A percentile compares a stretch with the other conserved stretches of the same genome.
Conservation (phyloP, 2,113 vertebrate genomes). For the Chinchilla lanigera region DNA sequence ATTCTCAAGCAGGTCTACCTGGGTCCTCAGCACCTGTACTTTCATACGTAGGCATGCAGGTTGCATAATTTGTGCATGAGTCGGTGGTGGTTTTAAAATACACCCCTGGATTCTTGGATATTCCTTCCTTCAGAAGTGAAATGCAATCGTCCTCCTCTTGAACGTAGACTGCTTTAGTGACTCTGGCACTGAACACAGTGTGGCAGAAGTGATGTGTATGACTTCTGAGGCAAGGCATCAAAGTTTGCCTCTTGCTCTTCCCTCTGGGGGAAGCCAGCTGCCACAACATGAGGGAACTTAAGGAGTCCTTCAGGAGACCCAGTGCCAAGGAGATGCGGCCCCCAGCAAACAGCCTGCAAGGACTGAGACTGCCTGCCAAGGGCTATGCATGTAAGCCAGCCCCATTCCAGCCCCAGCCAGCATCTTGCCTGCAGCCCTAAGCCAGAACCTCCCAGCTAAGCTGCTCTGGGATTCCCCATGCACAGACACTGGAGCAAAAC, state of each 20-base stretch:
- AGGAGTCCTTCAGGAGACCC: not conserved
- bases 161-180: too few relatives aligned
- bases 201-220: not conserved
- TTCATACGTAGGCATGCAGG: accelerated
- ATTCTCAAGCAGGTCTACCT: too few relatives aligned
- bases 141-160: not conserved
- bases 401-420: not conserved
- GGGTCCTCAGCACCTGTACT: not conserved
- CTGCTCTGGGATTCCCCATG: not conserved
- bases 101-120: not conserved
- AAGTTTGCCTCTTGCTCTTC: too few relatives aligned
- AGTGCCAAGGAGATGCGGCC: not conserved
- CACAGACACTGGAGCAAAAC: not conserved
- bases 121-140: not conserved
- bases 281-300: not conserved
- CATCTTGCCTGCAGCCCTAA: not conserved
- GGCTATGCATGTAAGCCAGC: accelerated
- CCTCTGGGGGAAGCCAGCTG: not conserved
- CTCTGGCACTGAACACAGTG: not conserved
- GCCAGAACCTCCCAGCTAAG: not conserved
- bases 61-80: accelerated
- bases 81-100: not conserved
- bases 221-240: not conserved
- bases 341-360: not conserved
- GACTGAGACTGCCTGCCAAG: not conserved